A percentile compares a stretch with the other conserved stretches of the same genome.
phyloP scores from a whole-genome alignment of 2,113 vertebrate genomes.

The Nerophis ophidion region DNA sequence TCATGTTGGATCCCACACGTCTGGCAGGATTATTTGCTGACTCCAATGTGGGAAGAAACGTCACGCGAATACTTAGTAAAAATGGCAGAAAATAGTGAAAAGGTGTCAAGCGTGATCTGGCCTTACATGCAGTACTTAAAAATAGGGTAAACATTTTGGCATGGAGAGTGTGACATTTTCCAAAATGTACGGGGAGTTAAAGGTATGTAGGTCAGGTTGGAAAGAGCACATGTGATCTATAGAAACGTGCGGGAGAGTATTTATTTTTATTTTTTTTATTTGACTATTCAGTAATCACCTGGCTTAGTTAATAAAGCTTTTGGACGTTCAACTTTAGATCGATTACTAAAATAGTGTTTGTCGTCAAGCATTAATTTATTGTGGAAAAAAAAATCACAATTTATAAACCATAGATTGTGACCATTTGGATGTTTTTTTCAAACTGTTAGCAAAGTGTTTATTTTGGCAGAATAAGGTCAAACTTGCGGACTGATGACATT shows the following conservation, averaged over 20 bases:
- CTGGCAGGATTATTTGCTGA: not conserved
- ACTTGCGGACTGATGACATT: not conserved
- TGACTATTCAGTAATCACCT: constrained; percentile 43
- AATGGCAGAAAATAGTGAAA: not conserved
- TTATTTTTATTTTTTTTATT: constrained; percentile 37
- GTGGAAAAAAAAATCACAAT: too few species aligned
- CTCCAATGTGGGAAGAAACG: not conserved
- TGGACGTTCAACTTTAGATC: constrained; percentile 13
- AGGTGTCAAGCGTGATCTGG: constrained; percentile 28
- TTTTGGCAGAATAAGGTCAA: constrained; percentile 14
- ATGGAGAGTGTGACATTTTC: constrained; percentile 20
- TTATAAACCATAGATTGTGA: too few species aligned
- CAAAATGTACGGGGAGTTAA: constrained; percentile 42
- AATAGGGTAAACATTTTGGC: constrained; percentile 31
- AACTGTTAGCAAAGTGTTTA: not conserved
- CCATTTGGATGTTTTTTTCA: too few species aligned
- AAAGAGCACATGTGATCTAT: not conserved
- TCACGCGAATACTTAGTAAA: not conserved
- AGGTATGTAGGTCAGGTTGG: constrained; percentile 46
- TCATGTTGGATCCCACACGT: too few species aligned
- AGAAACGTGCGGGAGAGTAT: constrained; percentile 11
- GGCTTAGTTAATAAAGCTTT: constrained; percentile 14
- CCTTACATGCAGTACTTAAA: constrained; percentile 13
- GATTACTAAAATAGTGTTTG: not conserved
- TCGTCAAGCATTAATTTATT: too few species aligned